Percentiles rank a stretch among this genome's conserved stretches.
Conservation (phyloP, 2,888 invertebrate species). For the Timandra comae region DNA sequence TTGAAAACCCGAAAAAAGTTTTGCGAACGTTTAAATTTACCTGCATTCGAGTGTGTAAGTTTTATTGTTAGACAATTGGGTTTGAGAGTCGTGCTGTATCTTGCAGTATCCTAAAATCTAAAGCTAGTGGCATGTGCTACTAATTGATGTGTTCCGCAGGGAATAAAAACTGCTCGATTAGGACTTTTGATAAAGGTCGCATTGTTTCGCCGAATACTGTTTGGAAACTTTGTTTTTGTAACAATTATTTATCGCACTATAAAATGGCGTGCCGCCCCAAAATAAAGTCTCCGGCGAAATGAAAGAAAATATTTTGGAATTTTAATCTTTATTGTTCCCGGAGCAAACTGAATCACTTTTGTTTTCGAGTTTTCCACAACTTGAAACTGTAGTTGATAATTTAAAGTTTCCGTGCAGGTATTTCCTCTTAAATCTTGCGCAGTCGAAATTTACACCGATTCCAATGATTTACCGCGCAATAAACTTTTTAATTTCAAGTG, state of each 20-base stretch:
- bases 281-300: slow-evolving; percentile 25
- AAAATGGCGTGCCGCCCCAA: slow-evolving; percentile 23
- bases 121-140: slow-evolving; percentile 57
- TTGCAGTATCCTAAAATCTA: slow-evolving; percentile 50
- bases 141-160: slow-evolving; percentile 57
- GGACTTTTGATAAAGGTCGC: slow-evolving; percentile 22
- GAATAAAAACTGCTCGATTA: slow-evolving; percentile 67
- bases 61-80: too few species aligned
- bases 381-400: slow-evolving; percentile 35
- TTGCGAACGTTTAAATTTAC: too few species aligned
- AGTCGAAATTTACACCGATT: slow-evolving; percentile 31
- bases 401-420: slow-evolving; percentile 32
- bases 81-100: too few species aligned
- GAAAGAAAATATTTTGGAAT: slow-evolving; percentile 30
- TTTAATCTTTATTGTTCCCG: slow-evolving; percentile 28
- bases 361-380: slow-evolving; percentile 32
- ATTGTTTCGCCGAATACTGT: slow-evolving; percentile 6
- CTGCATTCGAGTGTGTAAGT: too few species aligned
- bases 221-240: slow-evolving; percentile 26
- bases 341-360: slow-evolving; percentile 36
- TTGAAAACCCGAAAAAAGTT: too few species aligned
- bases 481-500: slow-evolving; percentile 53
- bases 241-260: slow-evolving; percentile 12
- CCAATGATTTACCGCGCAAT: slow-evolving; percentile 47
- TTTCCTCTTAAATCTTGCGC: slow-evolving; percentile 34